A percentile compares a stretch with the other conserved stretches of the same genome.
These are phyloP conservation scores for Bryconaethiops microstoma DNA, from an alignment of 2,797 vertebrate genomes.

Conservation along the genomic window DNA sequence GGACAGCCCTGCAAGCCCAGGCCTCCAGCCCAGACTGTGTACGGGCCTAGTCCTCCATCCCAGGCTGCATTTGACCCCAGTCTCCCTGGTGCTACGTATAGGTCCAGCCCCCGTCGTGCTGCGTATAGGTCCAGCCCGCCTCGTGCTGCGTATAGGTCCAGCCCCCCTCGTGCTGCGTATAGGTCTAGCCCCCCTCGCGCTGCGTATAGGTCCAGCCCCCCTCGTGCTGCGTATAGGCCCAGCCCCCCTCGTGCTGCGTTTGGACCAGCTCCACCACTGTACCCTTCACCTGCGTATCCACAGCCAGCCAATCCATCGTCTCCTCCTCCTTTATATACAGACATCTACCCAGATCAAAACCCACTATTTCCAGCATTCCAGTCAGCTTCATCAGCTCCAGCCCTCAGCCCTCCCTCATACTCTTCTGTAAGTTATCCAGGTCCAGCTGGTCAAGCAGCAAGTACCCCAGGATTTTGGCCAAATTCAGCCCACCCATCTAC, in stretches of 20 bases:
- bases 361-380: conserved; percentile 15
- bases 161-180: background rate
- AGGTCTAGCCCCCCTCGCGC: too few species aligned
- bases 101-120: background rate
- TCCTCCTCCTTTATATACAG: conserved; percentile 49
- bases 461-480: background rate
- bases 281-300: conserved; percentile 20
- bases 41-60: background rate
- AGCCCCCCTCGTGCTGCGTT: conserved; percentile 36
- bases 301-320: conserved; percentile 48
- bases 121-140: background rate
- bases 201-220: background rate
- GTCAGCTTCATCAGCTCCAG: conserved; percentile 19
- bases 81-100: background rate
- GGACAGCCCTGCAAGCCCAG: background rate
- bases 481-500: conserved; percentile 7
- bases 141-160: background rate
- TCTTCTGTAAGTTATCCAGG: conserved; percentile 47
- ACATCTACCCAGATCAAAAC: conserved; percentile 37
- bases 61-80: conserved; percentile 11
- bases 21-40: conserved; percentile 9
- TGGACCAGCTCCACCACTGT: conserved; percentile 24
- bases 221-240: conserved; percentile 7
- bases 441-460: conserved; percentile 34
- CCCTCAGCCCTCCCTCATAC: conserved; percentile 22